Base-by-base conservation (phyloP, 2,113 vertebrate species). In the Alectura lathami region DNA sequence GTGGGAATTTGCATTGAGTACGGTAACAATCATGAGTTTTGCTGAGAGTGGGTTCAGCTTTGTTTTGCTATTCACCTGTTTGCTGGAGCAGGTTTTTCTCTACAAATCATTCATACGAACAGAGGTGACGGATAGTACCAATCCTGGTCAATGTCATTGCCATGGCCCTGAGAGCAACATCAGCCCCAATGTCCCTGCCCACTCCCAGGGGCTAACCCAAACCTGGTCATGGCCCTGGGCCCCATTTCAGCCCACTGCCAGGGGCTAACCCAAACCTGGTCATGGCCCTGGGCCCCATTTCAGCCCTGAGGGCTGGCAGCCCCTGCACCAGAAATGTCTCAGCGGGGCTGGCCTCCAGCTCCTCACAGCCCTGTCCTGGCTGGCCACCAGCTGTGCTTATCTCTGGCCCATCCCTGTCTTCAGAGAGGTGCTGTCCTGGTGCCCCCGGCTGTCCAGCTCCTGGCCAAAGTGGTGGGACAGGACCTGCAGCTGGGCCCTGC, bases 161-260 rank as follows among this genome's bases (percentile, higher is more conserved):
- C 38, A 51, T 29, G 23, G 43, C 15, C 4, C 26, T 47, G 29
- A 74, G 36, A 27, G 38, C 13, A 75, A 14, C 53, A 43, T 17
- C 8, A 60, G 59, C 17, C 54, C 29, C 62, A 6, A 18, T 53
- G 63, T 47, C 24, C 26, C 43, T 86, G 23, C 11, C 10, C 22
- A 3, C 3, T 68, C 9, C 3, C 26, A 72, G n/a, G 17, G 9
- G 6, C 32, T 79, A 4, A 1, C 11, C 7, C 2, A 3, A 26
- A 7, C 8, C 29, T 73, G 9, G 7, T 6, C 48, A 80, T 47
- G 11, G 23, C 3, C 54, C 67, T 79, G 22, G 22, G 57, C 13
- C 9, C 3, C 15, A 77, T 63, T 76, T 68, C 36, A 53, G 5
- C 9, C 24, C 32, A 18, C n/a, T n/a, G n/a, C 3, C 26, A 72